Base-by-base conservation (phyloP, 2,113 vertebrate species). In the Andinoacara biseriatus region DNA sequence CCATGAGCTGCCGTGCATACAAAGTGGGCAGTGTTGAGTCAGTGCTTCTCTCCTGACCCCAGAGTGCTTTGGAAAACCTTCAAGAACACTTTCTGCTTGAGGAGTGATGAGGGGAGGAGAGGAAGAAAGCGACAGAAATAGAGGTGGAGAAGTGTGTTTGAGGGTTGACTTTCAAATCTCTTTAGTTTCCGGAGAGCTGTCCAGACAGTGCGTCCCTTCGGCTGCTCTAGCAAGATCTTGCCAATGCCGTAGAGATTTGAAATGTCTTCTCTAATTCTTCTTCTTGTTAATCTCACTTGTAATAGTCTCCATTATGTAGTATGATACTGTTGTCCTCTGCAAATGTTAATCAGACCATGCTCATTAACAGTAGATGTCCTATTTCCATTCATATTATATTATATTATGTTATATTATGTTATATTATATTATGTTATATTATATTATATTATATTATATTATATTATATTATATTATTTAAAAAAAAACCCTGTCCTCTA, bases 1-100 rank as follows among this genome's bases (percentile, higher is more conserved):
- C 90, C 87, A 24, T 65, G 85, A 78, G 81, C 78, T 78, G 90
- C 75, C 43, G 7, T 85, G 90, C 92, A 92, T 90, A 93, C 92
- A 92, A 90, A 94, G 91, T 88, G 91, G 84, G 77, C 91, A 90
- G 90, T 93, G 93, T 95, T 94, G 91, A 93, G 89, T 92, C 89
- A 83, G 75, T 85, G 80, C 83, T 78, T 80, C 86, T 74, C 78
- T 78, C 15, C 61, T 89, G 89, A 93, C 91, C 91, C 86, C 80
- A 63, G 74, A 90, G 86, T 92, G 88, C 58, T 86, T 88, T 92
- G 94, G 91, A 93, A 92, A 90, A 88, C 56, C 43, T 59, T 92
- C 92, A 90, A 92, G 84, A 90, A 90, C 81, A 79, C 90, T 93
- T 87, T 91, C 87, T 90, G 80, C 92, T 88, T 79, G 83, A 88